Percentiles rank a stretch among this genome's conserved stretches.
phyloP scores from a whole-genome alignment of 2,113 vertebrate genomes.

The Ardeotis arabs region DNA sequence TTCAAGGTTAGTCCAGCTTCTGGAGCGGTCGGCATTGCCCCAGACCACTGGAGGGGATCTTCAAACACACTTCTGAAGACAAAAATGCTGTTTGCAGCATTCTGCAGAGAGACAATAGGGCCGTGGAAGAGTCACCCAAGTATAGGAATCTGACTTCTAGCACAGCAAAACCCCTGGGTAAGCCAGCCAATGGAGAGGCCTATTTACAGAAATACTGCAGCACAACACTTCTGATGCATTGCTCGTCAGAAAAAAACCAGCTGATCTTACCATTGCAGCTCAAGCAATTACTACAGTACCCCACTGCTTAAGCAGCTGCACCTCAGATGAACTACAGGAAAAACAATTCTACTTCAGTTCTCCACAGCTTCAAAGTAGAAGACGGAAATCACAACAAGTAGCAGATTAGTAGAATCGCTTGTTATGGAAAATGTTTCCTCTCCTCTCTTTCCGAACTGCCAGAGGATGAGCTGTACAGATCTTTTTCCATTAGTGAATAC shows the following conservation, averaged over 20 bases:
- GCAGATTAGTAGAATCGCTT: background rate
- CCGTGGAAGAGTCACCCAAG: background rate
- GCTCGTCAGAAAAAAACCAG: background rate
- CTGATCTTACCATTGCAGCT: background rate
- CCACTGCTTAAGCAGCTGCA: background rate
- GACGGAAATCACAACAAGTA: background rate
- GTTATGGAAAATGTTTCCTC: background rate
- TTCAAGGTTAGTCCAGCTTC: background rate
- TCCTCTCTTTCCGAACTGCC: background rate
- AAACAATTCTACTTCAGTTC: background rate
- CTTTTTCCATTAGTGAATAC: background rate
- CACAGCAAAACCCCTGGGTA: background rate
- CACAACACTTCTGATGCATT: background rate
- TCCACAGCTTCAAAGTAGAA: background rate
- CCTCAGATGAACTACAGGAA: background rate
- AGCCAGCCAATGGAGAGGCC: background rate
- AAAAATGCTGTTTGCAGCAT: background rate
- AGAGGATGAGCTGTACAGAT: background rate
- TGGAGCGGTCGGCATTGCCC: background rate
- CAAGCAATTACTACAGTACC: background rate
- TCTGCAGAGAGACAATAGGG: background rate
- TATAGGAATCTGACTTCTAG: background rate
- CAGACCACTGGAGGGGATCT: background rate
- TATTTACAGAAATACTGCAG: background rate
- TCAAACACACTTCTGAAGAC: background rate